A percentile compares a stretch with the other conserved stretches of the same genome.
Conservation (phyloP, 2,113 vertebrate species). For the Probosciger aterrimus region DNA sequence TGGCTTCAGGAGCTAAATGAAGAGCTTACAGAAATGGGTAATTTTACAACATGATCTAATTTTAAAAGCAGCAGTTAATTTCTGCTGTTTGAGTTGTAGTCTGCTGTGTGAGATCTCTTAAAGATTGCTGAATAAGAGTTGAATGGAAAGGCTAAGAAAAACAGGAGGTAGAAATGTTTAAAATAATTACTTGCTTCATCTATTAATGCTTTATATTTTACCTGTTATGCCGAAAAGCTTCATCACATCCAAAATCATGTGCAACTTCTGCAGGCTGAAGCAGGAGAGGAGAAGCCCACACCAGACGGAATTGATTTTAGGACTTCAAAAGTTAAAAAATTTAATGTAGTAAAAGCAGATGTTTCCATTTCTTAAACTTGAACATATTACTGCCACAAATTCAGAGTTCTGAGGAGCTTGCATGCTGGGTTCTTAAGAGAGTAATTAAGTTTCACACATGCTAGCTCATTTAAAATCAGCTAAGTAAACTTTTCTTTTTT, state of each 20-base stretch:
- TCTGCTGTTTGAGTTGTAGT: background rate
- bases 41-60: background rate
- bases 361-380: background rate
- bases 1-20: constrained; percentile 90
- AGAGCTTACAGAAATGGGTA: constrained; percentile 89
- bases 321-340: background rate
- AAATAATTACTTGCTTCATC: background rate
- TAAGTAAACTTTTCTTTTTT: background rate
- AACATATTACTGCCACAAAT: background rate
- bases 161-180: background rate
- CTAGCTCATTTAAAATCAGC: background rate
- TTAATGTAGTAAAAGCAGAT: background rate
- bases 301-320: background rate
- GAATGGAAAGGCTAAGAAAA: background rate
- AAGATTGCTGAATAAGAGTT: background rate
- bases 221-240: background rate
- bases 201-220: background rate
- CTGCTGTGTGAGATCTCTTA: background rate
- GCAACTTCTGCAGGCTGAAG: background rate
- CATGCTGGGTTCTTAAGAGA: background rate
- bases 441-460: background rate
- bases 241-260: background rate
- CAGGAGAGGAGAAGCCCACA: background rate
- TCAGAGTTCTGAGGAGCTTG: background rate
- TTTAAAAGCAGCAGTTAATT: background rate